Evolutionary conservation across 2,888 invertebrate genomes (phyloP), one percentile per base, ranked within the genome.

Genomic region (Gastracanthus pulcherrimus): DNA sequence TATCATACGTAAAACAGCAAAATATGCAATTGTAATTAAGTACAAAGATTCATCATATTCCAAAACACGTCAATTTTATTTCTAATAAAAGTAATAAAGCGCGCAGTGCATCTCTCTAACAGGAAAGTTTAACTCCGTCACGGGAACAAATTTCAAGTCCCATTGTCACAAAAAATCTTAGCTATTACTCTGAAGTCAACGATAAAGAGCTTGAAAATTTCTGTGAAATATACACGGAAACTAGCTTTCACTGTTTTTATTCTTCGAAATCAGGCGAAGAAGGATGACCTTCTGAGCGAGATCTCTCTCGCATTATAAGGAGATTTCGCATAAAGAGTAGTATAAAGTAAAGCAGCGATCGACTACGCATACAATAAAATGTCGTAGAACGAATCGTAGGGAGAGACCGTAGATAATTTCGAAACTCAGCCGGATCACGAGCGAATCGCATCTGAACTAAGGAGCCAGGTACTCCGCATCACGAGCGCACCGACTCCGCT

Each of bases 381-480:
- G n/a, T n/a, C n/a, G n/a, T n/a, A n/a, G n/a, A n/a, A n/a, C n/a
- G n/a, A n/a, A n/a, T 69, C 66, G 58, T 16, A 70, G 51, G 19
- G 67, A 74, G 66, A 78, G 85, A 86, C 84, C 88, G 87, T 89
- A 86, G 81, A 86, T 84, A 89, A 88, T 89, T 83, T 83, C 62
- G 71, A 88, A 88, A 88, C 84, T 86, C 83, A 84, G 85, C 83
- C 87, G 86, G 85, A 88, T 89, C 87, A 89, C 84, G 87, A 89
- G 89, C 89, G 87, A 84, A 88, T 89, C 88, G 87, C 88, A 89
- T 88, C 88, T 89, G 89, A 87, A 45, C 70, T 76, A 58, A 62
- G 23, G 74, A 80, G 81, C 74, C n/a, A n/a, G n/a, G n/a, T n/a
- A n/a, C n/a, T n/a, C n/a, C n/a, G n/a, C n/a, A n/a, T n/a, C 71